Evolutionary conservation across 2,113 vertebrate genomes (phyloP).

Genomic region (Osmerus mordax): DNA sequence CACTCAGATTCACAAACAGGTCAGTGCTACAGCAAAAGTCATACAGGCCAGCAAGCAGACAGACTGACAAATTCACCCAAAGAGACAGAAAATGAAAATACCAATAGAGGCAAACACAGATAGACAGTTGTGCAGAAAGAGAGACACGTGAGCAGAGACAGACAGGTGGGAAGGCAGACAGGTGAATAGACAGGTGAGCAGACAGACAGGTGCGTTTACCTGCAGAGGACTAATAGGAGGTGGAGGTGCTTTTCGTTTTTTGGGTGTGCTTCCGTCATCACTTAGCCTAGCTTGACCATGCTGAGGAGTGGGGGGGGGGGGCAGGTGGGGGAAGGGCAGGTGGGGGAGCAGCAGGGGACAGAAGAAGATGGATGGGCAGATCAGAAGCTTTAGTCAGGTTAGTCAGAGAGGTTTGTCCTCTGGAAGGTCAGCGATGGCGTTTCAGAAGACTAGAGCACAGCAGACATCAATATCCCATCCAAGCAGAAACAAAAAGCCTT

Average conservation of each 20-base stretch:
- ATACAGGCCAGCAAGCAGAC: background rate
- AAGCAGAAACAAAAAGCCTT: too few relatives aligned
- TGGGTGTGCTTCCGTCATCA: conserved; percentile 96
- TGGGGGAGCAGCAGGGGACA: background rate
- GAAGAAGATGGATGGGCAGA: too few relatives aligned
- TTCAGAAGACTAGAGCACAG: too few relatives aligned
- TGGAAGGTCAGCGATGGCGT: too few relatives aligned
- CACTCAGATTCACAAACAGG: background rate
- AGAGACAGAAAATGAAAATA: background rate
- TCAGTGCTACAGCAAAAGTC: background rate
- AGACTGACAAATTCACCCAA: background rate
- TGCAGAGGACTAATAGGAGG: conserved; percentile 93
- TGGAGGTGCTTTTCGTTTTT: conserved; percentile 99
- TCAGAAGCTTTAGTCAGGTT: too few relatives aligned
- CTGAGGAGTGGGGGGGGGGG: conserved; percentile 79
- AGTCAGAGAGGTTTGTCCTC: too few relatives aligned
- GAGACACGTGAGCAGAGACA: conserved; percentile 10
- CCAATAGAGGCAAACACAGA: background rate
- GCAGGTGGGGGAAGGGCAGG: conserved; percentile 6
- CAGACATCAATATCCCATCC: too few relatives aligned
- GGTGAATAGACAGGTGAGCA: too few relatives aligned
- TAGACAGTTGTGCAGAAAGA: background rate
- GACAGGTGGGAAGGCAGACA: background rate
- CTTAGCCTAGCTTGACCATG: conserved; percentile 96
- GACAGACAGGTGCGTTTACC: conserved; percentile 77